Evolutionary conservation across 2,888 invertebrate species (phyloP).

Genomic region (Tetanocera ferruginea): DNA sequence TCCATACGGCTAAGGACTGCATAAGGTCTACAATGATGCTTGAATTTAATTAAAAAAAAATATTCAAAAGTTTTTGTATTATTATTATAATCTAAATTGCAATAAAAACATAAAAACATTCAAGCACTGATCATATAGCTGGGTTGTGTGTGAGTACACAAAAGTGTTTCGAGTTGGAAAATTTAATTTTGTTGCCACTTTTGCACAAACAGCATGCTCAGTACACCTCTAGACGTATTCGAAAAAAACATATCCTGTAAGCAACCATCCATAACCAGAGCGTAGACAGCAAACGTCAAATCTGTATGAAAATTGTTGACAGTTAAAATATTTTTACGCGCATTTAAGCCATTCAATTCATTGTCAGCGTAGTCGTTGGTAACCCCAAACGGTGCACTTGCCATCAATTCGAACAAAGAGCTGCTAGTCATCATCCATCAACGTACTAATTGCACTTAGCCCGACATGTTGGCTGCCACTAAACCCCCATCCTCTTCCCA

Average conservation of each 20-base stretch:
- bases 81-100: too few species aligned
- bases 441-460: slow-evolving; percentile 34
- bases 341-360: slow-evolving; percentile 18
- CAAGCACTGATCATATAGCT: too few species aligned
- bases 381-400: not conserved
- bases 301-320: not conserved
- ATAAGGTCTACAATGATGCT: not conserved
- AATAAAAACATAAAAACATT: too few species aligned
- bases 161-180: too few species aligned
- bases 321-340: slow-evolving; percentile 13
- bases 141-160: too few species aligned
- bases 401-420: too few species aligned
- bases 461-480: slow-evolving; percentile 1
- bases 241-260: too few species aligned
- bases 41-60: slow-evolving; percentile 7
- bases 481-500: not conserved
- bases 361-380: not conserved
- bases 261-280: too few species aligned
- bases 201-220: too few species aligned
- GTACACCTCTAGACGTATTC: too few species aligned
- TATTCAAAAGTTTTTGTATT: not conserved
- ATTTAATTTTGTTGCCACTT: too few species aligned
- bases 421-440: slow-evolving; percentile 31
- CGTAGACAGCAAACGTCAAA: too few species aligned
- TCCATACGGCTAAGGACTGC: not conserved